Conservation (phyloP, 2,888 invertebrate genomes). For the Andrena hattorfiana region DNA sequence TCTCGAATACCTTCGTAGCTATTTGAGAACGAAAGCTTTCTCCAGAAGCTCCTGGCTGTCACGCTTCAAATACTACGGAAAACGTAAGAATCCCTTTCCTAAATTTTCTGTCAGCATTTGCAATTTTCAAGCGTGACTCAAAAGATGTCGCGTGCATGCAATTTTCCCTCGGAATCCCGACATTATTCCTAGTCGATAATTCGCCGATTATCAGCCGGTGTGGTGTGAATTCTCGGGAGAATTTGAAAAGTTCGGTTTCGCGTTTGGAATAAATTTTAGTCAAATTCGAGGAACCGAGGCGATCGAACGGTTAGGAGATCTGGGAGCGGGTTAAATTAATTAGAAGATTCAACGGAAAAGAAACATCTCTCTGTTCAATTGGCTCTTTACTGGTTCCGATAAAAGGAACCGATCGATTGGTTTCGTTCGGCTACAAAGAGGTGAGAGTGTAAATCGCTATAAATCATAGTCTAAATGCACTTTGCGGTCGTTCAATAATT, state of each 20-base stretch:
- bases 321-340: neutral
- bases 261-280: neutral
- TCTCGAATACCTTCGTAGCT: no score
- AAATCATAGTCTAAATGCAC: neutral
- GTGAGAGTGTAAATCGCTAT: constrained; percentile 3
- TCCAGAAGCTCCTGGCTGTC: no score
- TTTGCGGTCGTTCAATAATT: neutral
- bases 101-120: neutral
- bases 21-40: no score
- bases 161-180: neutral
- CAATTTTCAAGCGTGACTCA: neutral
- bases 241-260: constrained; percentile 11
- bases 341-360: neutral
- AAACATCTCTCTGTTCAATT: neutral
- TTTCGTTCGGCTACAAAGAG: neutral
- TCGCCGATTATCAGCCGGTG: constrained; percentile 1
- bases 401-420: constrained; percentile 21
- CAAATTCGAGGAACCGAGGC: neutral
- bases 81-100: no score
- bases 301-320: neutral
- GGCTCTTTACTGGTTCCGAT: constrained; percentile 1
- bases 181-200: constrained; percentile 19
- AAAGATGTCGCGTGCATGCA: constrained; percentile 35
- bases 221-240: neutral
- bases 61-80: no score